Evolutionary conservation across 2,113 vertebrate genomes (phyloP), one percentile per base, ranked within the genome.

Genomic region (Aythya baeri): DNA sequence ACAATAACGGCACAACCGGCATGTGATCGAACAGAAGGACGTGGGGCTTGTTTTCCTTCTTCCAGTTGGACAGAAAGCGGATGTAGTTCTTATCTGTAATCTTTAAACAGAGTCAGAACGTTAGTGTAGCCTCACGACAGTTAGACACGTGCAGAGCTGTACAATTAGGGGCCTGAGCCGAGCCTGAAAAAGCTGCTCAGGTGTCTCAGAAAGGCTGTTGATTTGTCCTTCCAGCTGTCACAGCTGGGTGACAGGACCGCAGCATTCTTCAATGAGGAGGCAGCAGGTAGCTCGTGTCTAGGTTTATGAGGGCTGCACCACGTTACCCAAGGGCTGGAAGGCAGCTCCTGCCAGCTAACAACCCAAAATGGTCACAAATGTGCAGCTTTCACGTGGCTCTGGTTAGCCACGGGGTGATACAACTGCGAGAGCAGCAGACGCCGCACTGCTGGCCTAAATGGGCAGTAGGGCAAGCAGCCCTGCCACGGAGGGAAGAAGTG

Each of bases 11-110:
- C 55, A 98, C 98, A 1, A 49, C 88, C 9, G 99, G 98, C 95
- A 98, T 97, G 78, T 99, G 99, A 96, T 99, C 99, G 15, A 99
- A 99, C 27, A 99, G 98, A 54, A 99, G 98, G 83, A 99, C 98
- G 0, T 98, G 99, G 9, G 99, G 99, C 93, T 99, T 99, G 95
- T 99, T 99, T 74, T 99, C 98, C 13, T 98, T 98, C 87, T 99
- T 98, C 99, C 99, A 99, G 95, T 98, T 98, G 17, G 98, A 99
- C 66, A 99, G 97, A 92, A 99, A 99, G 73, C 87, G 91, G 70
- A 98, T 29, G 68, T 99, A 98, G 94, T 99, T 99, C 88, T 98
- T 98, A 97, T 98, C 98, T n/a, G 98, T 99, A 57, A 99, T 98
- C 99, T 99, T 84, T 50, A 68, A 95, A 96, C 2, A 72, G 44